Conservation (phyloP, 2,113 vertebrate species). For the Orycteropus afer region DNA sequence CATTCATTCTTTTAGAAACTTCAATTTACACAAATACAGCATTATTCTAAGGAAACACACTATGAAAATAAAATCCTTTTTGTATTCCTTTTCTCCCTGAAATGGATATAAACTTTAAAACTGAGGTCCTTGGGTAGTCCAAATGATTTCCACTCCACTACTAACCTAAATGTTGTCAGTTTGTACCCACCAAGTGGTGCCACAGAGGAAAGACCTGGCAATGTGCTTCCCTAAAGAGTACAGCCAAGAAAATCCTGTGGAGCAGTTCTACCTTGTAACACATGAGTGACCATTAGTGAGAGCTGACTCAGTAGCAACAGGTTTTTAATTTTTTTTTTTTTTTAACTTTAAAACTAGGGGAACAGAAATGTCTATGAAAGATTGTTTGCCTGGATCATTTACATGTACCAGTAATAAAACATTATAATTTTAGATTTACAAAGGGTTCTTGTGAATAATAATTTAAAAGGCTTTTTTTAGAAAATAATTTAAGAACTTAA, state of each 20-base stretch:
- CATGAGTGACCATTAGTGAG: background rate
- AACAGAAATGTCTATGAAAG: slow-evolving; percentile 5
- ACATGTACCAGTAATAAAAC: background rate
- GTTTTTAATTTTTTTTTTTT: no score
- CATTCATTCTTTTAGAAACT: background rate
- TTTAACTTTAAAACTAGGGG: background rate
- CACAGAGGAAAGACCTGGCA: no score
- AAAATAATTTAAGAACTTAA: slow-evolving; percentile 24
- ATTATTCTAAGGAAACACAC: background rate
- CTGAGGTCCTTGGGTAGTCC: no score
- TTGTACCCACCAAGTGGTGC: no score
- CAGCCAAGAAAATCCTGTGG: no score
- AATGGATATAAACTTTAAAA: background rate
- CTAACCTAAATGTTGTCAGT: no score
- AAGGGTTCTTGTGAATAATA: background rate
- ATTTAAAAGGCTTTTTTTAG: background rate
- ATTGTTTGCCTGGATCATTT: background rate
- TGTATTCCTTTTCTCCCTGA: background rate
- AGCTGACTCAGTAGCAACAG: background rate
- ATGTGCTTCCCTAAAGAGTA: no score
- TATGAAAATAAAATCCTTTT: background rate
- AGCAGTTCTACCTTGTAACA: background rate
- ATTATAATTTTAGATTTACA: background rate
- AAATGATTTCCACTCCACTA: no score
- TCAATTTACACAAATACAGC: background rate